Base-by-base conservation (phyloP, 2,797 vertebrate genomes). In the Gallirallus australis region DNA sequence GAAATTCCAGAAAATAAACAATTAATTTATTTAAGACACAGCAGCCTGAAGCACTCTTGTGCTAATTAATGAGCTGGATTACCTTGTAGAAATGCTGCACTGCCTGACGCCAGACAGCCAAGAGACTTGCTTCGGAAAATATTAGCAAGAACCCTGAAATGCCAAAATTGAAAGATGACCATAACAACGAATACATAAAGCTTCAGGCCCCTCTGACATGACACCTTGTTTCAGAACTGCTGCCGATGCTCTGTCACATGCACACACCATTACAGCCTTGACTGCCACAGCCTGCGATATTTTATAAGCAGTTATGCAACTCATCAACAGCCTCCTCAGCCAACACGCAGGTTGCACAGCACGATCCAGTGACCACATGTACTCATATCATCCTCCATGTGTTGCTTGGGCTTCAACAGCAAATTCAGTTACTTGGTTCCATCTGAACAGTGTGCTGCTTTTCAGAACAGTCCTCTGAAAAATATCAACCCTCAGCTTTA, bases 401-500 rank as follows among this genome's bases (percentile, higher is more conserved):
- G 2, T 1, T 40, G 21, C 23, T 48, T 53, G 3, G 0, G 1
- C 45, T 76, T 20, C 28, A 35, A 21, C 3, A 84, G 45, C 33
- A 47, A 17, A 53, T 15, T 19, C 12, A 40, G 23, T 4, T 24
- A 64, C 13, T 17, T 10, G 17, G 35, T 14, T 42, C 37, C 30
- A 24, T 12, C 40, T 15, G 28, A 37, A 57, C 6, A 2, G 0
- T 1, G 8, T 11, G 18, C 24, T 1, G 1, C 25, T 61, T 27
- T 24, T 5, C 7, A 30, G 30, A 89, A 7, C 7, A 13, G 14
- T 3, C 35, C 33, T 63, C 77, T 37, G 37, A 69, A 69, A 53
- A 53, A 12, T 11, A 52, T 52, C 15, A 42, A 9, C 19, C 20
- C 6, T 7, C 16, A 21, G 9, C 20, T 80, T 70, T 50, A 11